These are phyloP conservation scores for Orthonyx spaldingii DNA, from an alignment of 2,113 vertebrate genomes.

Conservation along the genomic window DNA sequence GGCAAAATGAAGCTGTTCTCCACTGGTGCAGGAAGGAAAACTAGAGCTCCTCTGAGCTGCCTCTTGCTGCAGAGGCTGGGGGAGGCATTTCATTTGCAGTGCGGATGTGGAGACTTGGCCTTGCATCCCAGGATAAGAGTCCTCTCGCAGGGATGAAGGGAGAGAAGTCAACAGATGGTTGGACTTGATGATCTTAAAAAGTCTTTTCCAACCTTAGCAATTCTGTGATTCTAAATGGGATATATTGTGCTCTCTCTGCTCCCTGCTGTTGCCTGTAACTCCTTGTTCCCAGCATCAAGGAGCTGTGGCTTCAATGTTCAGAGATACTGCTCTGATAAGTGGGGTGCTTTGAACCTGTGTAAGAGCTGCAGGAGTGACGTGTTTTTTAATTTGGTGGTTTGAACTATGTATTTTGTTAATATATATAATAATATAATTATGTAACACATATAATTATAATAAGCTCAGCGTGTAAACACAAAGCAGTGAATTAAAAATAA, in stretches of 20 bases:
- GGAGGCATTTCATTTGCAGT: not conserved
- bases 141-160: not conserved
- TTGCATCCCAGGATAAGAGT: not conserved
- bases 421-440: not conserved
- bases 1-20: not conserved
- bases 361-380: not conserved
- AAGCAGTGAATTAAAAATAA: not conserved
- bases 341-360: not conserved
- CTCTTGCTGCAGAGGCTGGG: not conserved
- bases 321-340: not conserved
- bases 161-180: not conserved
- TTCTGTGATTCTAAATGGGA: not conserved
- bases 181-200: not conserved
- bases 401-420: not conserved
- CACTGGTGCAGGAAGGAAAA: not conserved
- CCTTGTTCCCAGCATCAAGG: not conserved
- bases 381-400: not conserved
- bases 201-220: not conserved
- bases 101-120: rapidly evolving
- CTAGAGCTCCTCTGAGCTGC: not conserved
- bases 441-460: not conserved
- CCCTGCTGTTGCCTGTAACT: not conserved
- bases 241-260: not conserved
- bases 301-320: not conserved
- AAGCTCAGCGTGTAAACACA: not conserved